Percentiles rank a stretch among this genome's conserved stretches.
These are phyloP conservation scores for Gymnothorax reevesii DNA, from an alignment of 2,797 vertebrate genomes.

Conservation along the genomic window DNA sequence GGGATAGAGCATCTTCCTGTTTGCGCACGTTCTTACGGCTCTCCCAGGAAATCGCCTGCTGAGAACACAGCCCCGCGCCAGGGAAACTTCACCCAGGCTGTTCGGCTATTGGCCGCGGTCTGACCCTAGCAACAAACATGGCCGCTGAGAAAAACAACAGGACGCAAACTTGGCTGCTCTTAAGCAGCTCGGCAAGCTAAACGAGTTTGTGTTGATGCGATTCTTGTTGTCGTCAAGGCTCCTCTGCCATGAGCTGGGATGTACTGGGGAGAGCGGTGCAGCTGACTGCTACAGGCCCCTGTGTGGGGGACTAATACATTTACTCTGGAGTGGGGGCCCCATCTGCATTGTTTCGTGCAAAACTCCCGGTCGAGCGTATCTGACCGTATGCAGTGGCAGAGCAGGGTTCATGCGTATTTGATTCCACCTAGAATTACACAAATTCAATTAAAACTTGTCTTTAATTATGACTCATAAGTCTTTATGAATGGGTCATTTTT, in stretches of 20 bases:
- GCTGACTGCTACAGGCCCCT: too few species aligned
- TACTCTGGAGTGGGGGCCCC: too few species aligned
- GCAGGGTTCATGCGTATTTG: neutral
- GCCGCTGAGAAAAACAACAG: neutral
- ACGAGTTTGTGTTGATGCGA: neutral
- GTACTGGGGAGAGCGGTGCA: too few species aligned
- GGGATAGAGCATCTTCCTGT: slow-evolving; percentile 22
- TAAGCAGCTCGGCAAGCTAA: neutral
- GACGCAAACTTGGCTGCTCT: neutral
- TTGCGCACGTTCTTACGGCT: slow-evolving; percentile 12
- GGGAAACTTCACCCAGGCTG: slow-evolving; percentile 6
- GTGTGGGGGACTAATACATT: too few species aligned
- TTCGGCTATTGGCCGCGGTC: neutral
- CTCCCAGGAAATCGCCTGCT: slow-evolving; percentile 24
- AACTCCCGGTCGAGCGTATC: neutral
- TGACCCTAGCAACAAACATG: slow-evolving; percentile 2
- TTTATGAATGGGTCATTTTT: neutral
- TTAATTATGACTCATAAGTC: neutral
- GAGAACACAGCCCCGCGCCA: neutral
- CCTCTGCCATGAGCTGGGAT: neutral
- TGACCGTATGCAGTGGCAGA: neutral
- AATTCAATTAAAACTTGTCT: neutral
- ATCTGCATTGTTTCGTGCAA: too few species aligned
- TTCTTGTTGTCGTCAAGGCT: neutral
- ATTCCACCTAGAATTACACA: neutral